Base-by-base conservation (phyloP, 2,888 invertebrate species). In the Smittia aterrima region DNA sequence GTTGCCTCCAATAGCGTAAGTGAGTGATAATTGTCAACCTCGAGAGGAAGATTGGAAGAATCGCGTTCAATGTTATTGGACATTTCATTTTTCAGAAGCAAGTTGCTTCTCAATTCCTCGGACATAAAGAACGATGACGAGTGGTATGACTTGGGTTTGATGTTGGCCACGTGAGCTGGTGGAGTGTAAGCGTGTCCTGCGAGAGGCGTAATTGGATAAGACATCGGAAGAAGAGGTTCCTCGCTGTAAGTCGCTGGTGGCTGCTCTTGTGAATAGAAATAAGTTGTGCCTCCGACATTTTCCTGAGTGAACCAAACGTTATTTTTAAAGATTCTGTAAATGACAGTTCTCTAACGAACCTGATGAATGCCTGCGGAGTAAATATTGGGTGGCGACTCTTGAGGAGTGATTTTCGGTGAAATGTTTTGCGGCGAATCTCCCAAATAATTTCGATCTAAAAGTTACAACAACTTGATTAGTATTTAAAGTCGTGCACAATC, bases 281-380 rank as follows among this genome's bases (percentile, higher is more conserved):
- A 97, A 67, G 96, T 96, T 16, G 96, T 96, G 25, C 96, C 96
- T 74, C 95, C 95, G 76, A 94, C 93, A 85, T 93, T 94, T 83
- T 94, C 94, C 89, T 94, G 24, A n/a, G n/a, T 7, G 18, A 47
- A 16, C 3, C 53, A n/a, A 16, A 9, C 38, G 11, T 38, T 38
- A n/a, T 38, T 7, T 7, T 38, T 11, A 38, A 38, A 38, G 6
- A 11, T 38, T 38, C 16, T 13, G 27, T 2, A 7, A n/a, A 64
- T 64, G 24, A 27, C 13, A n/a, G 74, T n/a, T 54, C 54, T 18
- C 24, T 20, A 27, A 58, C 47, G 47, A 3, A 83, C 83, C 80
- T 83, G 83, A 79, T 82, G 83, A 38, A 83, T 82, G 76, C 79
- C 78, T 58, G 83, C 80, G 75, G 83, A 77, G 70, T 80, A 80